phyloP scores from a whole-genome alignment of 1,140 invertebrate species.

The Oryzaephilus surinamensis region DNA sequence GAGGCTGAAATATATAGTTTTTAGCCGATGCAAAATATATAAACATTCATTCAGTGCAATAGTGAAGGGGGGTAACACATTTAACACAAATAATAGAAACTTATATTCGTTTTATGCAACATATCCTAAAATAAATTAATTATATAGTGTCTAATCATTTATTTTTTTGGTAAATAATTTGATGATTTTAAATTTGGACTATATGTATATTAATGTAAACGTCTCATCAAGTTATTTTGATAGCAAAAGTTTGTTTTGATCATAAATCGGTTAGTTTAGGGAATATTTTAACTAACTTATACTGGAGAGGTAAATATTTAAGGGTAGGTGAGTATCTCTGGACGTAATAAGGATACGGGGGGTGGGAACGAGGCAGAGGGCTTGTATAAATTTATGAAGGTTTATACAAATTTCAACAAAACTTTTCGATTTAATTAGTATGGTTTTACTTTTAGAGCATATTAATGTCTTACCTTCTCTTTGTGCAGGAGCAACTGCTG shows the following conservation, averaged over 20 bases:
- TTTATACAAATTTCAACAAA: not conserved
- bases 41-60: constrained; percentile 25
- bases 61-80: constrained; percentile 18
- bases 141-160: no score
- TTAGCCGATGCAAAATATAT: constrained; percentile 23
- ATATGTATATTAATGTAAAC: no score
- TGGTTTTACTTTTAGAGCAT: constrained; percentile 13
- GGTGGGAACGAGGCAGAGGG: no score
- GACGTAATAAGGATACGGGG: no score
- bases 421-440: constrained; percentile 13
- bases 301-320: not conserved
- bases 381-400: constrained; percentile 1
- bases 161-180: no score
- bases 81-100: constrained; percentile 11
- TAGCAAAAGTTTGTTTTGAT: no score
- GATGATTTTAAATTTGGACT: no score
- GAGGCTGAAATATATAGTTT: constrained; percentile 13
- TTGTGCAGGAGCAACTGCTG: constrained; percentile 78
- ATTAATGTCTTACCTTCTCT: constrained; percentile 79
- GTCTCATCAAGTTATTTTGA: no score
- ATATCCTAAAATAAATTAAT: no score
- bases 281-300: no score
- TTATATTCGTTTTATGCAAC: no score
- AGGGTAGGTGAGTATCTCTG: not conserved
- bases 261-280: no score